Evolutionary conservation across 2,113 vertebrate genomes (phyloP), one percentile per base, ranked within the genome.

Genomic region (Pungitius pungitius): DNA sequence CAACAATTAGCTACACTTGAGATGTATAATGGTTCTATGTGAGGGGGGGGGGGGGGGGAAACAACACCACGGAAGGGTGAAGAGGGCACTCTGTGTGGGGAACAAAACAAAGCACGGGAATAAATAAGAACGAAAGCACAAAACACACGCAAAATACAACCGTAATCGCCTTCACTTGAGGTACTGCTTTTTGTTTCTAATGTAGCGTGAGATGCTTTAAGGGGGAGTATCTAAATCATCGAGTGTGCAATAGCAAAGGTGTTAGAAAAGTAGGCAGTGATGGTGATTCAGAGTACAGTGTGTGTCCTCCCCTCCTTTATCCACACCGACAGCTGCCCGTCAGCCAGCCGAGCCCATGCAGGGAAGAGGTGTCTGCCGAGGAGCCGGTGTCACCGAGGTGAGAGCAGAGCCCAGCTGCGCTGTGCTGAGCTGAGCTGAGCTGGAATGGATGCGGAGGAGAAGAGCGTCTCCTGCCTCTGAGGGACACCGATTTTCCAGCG

Each of bases 301-400:
- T 73, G 69, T 78, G 75, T 81, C 74, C 73, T 61, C 77, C 75
- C 77, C 73, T 58, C 69, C 63, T 83, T 92, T 75, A 86, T 87
- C 62, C 14, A 6, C 43, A 75, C 58, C 2, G 93, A 93, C 92
- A 93, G 92, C 87, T 92, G 90, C 70, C 92, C 83, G 73, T 93
- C 90, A 85, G 67, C 75, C 87, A 91, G 83, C 92, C 90, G 89
- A 90, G 91, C 85, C 89, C 84, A 35, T 75, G 83, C 37, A 67
- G 74, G 52, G 73, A 75, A 33, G 75, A 78, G 76, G 87, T 83
- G 87, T 89, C 82, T 77, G 82, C 75, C 73, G 90, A 90, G 88
- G 77, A 81, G 74, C 70, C 56, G 73, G 81, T 88, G 88, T 88
- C 92, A 92, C 78, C 70, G 52, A 89, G 89, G 88, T 88, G 90